Evolutionary conservation across 2,797 vertebrate genomes (phyloP).

Genomic region (Catharus ustulatus): DNA sequence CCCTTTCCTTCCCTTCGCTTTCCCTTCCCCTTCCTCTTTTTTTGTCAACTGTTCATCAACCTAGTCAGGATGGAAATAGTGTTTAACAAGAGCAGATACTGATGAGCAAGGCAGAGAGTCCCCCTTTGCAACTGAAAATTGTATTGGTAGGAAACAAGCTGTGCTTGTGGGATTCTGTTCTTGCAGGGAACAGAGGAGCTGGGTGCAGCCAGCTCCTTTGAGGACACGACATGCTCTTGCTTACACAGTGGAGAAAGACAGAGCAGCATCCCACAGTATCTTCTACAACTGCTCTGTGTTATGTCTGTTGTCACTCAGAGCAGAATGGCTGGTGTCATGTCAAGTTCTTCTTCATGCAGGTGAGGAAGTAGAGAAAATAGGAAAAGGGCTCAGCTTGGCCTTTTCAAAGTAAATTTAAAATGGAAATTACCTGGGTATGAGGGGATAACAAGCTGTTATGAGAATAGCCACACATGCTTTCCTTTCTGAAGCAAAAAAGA

Average conservation of each 20-base stretch:
- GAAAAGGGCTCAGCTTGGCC: neutral
- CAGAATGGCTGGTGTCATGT: neutral
- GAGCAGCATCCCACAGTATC: neutral
- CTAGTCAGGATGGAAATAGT: neutral
- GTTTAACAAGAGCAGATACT: neutral
- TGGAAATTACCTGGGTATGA: neutral
- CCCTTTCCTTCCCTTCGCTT: neutral
- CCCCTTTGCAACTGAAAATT: neutral
- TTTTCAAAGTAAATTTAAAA: neutral
- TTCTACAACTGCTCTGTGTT: neutral
- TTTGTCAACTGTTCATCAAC: neutral
- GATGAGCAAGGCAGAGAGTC: neutral
- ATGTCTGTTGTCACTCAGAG: neutral
- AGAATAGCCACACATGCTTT: neutral
- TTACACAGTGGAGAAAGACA: neutral
- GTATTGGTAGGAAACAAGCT: neutral
- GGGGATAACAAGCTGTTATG: neutral
- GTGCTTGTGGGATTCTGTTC: neutral
- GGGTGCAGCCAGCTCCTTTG: neutral
- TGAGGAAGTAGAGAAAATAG: neutral
- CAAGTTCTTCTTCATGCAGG: neutral
- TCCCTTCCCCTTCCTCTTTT: neutral
- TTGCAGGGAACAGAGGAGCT: neutral
- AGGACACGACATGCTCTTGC: neutral
- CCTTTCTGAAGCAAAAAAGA: neutral